Conservation (phyloP, 1,140 invertebrate species). For the Hirudo medicinalis region DNA sequence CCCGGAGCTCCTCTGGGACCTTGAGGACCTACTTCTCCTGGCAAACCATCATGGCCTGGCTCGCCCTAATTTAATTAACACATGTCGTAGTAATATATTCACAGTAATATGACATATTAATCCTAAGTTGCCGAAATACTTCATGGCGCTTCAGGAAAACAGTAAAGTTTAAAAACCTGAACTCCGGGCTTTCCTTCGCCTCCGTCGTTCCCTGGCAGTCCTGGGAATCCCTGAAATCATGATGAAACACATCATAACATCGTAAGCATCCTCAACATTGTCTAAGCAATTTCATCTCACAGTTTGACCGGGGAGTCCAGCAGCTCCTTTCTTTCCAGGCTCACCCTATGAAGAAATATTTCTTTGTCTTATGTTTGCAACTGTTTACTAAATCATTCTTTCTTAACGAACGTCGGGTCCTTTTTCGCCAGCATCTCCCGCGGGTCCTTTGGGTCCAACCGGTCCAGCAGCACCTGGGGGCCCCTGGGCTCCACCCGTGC, state of each 20-base stretch:
- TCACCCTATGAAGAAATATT: conserved; percentile 2
- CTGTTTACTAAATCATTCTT: too few species aligned
- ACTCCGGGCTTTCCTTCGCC: not conserved
- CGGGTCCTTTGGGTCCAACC: conserved; percentile 5
- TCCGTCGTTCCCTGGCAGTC: conserved; percentile 1
- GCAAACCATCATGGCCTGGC: conserved; percentile 1
- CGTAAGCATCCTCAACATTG: too few species aligned
- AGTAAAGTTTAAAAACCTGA: not conserved
- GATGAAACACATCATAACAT: too few species aligned
- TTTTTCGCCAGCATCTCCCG: not conserved
- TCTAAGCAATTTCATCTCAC: not conserved
- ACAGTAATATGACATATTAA: too few species aligned
- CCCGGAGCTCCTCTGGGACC: not conserved
- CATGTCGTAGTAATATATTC: not conserved
- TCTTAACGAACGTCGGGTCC: too few species aligned
- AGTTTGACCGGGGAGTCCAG: not conserved
- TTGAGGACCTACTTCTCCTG: not conserved
- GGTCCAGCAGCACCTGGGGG: not conserved
- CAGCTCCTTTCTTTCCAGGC: conserved; percentile 4
- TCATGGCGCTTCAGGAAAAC: not conserved
- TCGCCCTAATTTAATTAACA: not conserved
- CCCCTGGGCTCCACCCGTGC: not conserved
- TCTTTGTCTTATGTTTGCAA: not conserved
- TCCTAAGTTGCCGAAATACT: too few species aligned
- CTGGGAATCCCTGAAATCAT: not conserved